Evolutionary conservation across 2,113 vertebrate species (phyloP).

Genomic region (Galeopterus variegatus): DNA sequence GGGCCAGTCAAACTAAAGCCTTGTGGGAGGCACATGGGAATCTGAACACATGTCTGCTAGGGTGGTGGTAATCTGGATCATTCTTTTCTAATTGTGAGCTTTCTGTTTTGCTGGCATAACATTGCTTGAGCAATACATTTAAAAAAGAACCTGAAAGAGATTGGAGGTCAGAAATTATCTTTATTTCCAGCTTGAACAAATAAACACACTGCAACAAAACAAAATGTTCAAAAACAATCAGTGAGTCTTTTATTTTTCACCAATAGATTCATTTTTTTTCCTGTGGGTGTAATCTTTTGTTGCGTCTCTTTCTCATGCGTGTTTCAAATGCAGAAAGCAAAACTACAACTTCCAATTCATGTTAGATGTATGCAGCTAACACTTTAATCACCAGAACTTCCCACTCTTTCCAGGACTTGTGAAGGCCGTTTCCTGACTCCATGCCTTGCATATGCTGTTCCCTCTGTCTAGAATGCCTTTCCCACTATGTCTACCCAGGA

Average conservation of each 20-base stretch:
- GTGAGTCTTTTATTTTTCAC: not conserved
- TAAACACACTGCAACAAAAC: not conserved
- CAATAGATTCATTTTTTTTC: not conserved
- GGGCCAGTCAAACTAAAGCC: not conserved
- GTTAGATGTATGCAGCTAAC: not conserved
- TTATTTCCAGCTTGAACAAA: slow-evolving; percentile 52
- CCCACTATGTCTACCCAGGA: not conserved
- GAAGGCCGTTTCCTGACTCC: not conserved
- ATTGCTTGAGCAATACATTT: slow-evolving; percentile 7
- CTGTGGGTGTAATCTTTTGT: not conserved
- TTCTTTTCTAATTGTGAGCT: slow-evolving; percentile 35
- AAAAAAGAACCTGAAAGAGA: slow-evolving; percentile 1
- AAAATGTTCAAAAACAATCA: not conserved
- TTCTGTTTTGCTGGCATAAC: not conserved
- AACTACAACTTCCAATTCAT: not conserved
- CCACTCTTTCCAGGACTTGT: not conserved
- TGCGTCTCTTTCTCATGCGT: not conserved
- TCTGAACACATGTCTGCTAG: not conserved
- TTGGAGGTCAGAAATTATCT: slow-evolving; percentile 13
- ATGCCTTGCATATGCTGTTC: not conserved
- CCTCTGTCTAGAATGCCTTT: not conserved
- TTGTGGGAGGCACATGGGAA: not conserved
- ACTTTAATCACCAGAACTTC: not conserved
- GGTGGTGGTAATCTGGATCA: not conserved
- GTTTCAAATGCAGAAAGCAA: slow-evolving; percentile 41